Base-by-base conservation (phyloP, 2,888 invertebrate species). In the Cataglyphis cursor region DNA sequence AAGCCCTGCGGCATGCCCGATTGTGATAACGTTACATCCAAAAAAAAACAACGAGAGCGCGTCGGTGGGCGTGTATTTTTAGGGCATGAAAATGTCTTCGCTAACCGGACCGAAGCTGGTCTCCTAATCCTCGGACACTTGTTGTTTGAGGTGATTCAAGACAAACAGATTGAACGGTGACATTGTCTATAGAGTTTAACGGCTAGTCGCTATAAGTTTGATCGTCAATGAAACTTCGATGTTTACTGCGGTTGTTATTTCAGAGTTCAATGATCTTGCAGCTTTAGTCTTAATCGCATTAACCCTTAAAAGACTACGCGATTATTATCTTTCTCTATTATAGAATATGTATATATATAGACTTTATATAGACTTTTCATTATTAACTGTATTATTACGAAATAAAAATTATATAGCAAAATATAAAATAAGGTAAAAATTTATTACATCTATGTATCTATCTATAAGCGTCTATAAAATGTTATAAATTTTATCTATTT, bases 1-100 rank as follows among this genome's bases (percentile, higher is more conserved):
- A 93, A 90, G 90, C 90, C 65, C 38, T 44, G 70, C 65, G 89
- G 88, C 83, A 89, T 89, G 87, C 87, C 88, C 90, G 82, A 83
- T 81, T 74, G 87, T 85, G 87, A 89, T 85, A 85, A 65, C 73
- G 81, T 86, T 85, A 76, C 74, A 82, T 59, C 62, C 54, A 48
- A 31, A 57, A 70, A 51, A 54, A 62, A 68, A 72, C 24, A 6
- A 28, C 41, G 66, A n/a, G 24, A 35, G 15, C 24, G 8, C n/a
- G n/a, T 24, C 35, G 48, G 59, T 18, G 78, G 12, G 18, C 51
- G 38, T 68, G 51, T 81, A 70, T 70, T 82, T 73, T 66, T 62
- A 73, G 28, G n/a, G 66, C 31, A 72, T 73, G n/a, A 65, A 70
- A 70, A 24, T 15, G 44, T 51, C 83, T 54, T n/a, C n/a, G 70